Evolutionary conservation across 2,797 vertebrate species (phyloP).

Genomic region (Megaceryle alcyon): DNA sequence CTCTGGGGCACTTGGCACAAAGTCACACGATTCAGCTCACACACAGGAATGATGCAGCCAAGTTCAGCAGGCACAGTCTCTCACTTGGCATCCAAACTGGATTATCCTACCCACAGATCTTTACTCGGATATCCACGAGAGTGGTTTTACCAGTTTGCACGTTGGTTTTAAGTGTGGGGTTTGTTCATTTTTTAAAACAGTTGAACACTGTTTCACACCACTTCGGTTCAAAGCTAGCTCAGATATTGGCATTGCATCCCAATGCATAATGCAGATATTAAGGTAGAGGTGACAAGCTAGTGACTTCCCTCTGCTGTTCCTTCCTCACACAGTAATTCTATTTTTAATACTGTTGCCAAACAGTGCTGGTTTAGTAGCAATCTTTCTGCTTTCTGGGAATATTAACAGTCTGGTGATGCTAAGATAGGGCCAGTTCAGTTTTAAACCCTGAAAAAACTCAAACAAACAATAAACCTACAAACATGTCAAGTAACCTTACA

Average conservation of each 20-base stretch:
- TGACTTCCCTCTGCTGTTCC: neutral
- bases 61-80: fast-evolving
- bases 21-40: neutral
- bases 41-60: fast-evolving
- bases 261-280: neutral
- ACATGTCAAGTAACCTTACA: neutral
- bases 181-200: neutral
- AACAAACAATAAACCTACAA: neutral
- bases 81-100: neutral
- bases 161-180: neutral
- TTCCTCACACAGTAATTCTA: neutral
- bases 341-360: neutral
- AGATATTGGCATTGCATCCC: neutral
- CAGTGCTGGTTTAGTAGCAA: neutral
- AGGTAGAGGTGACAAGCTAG: neutral
- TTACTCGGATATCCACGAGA: neutral
- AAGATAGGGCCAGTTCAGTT: neutral
- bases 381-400: neutral
- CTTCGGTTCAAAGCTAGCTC: neutral
- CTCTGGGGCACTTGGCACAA: neutral
- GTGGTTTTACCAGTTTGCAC: neutral
- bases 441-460: neutral
- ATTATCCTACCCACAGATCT: neutral
- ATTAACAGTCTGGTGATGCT: neutral
- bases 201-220: neutral